A percentile compares a stretch with the other conserved stretches of the same genome.
These are phyloP conservation scores for Acromyrmex charruanus DNA, from an alignment of 1,140 invertebrate genomes.

Conservation along the genomic window DNA sequence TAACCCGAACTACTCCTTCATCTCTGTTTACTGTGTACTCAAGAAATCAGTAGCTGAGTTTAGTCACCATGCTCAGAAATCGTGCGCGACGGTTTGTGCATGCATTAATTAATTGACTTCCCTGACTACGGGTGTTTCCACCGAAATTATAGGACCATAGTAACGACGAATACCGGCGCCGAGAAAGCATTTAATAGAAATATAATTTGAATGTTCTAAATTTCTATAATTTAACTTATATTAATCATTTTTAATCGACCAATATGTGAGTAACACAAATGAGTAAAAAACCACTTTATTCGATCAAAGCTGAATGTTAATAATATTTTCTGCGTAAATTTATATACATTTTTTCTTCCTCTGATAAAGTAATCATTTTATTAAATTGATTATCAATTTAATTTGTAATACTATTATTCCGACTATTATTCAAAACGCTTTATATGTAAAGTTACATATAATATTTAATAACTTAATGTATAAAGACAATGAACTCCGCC, in stretches of 20 bases:
- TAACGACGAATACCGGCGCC: not conserved
- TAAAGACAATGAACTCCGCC: constrained; percentile 33
- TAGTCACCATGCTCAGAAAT: constrained; percentile 66
- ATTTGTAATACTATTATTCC: too few relatives aligned
- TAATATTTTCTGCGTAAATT: too few relatives aligned
- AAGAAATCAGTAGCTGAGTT: constrained; percentile 76
- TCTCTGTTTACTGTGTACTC: constrained; percentile 76
- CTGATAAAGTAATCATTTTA: too few relatives aligned
- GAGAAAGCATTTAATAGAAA: constrained; percentile 20
- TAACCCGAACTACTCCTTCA: constrained; percentile 74
- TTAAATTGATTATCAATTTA: too few relatives aligned
- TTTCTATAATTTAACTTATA: constrained; percentile 3
- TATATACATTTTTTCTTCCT: too few relatives aligned
- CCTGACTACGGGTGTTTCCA: constrained; percentile 50
- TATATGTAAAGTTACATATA: too few relatives aligned
- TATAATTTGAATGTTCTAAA: not conserved
- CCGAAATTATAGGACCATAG: constrained; percentile 40
- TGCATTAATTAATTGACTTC: constrained; percentile 72
- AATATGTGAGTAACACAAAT: too few relatives aligned
- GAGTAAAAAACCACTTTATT: too few relatives aligned
- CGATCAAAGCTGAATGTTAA: too few relatives aligned
- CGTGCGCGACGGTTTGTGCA: constrained; percentile 71
- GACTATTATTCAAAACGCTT: too few relatives aligned
- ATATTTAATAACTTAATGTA: not conserved
- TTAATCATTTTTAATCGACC: not conserved